Percentiles rank a stretch among this genome's conserved stretches.
Evolutionary conservation across 1,140 invertebrate species (phyloP).

Genomic region (Teleogryllus occipitalis): DNA sequence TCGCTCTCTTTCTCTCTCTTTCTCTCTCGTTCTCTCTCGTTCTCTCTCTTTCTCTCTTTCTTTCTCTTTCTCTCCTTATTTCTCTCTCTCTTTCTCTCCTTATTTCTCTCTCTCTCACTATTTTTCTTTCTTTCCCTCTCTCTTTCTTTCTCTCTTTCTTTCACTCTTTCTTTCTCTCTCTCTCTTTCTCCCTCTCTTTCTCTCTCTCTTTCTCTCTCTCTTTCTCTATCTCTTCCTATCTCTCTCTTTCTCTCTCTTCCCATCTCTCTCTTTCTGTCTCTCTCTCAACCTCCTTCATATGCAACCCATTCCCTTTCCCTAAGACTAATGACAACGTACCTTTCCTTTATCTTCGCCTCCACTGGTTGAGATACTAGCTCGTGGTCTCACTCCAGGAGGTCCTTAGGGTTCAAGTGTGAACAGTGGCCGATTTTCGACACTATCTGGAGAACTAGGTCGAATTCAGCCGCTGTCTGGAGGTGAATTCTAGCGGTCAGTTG

Average conservation of each 20-base stretch:
- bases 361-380: no score
- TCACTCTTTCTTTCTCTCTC: neutral
- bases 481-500: no score
- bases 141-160: neutral
- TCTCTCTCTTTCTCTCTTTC: neutral
- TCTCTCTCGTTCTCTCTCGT: neutral
- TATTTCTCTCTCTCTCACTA: neutral
- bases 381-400: no score
- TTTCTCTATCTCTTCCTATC: neutral
- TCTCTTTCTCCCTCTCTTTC: neutral
- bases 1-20: neutral
- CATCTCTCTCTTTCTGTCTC: no score
- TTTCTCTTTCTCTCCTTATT: neutral
- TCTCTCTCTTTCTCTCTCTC: neutral
- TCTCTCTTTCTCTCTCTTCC: neutral
- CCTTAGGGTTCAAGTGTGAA: no score
- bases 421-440: no score
- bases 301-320: no score
- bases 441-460: no score
- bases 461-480: no score
- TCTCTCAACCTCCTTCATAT: no score
- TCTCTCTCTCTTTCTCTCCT: neutral
- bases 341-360: no score
- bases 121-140: neutral
- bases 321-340: no score